phyloP scores from a whole-genome alignment of 2,888 invertebrate species.

The Megaustenia siamemsis region DNA sequence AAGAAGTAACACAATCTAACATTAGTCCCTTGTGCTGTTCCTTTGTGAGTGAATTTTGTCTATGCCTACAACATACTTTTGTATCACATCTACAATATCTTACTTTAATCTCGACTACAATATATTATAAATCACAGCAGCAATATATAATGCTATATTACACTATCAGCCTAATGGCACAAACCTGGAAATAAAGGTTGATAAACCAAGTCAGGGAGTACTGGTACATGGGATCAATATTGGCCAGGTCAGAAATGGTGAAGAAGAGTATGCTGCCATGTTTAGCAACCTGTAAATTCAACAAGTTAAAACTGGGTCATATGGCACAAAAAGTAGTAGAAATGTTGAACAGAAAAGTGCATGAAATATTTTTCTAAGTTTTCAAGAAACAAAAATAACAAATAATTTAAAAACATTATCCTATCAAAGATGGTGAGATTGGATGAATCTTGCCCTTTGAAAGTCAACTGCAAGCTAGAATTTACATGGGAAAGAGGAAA shows the following conservation, averaged over 20 bases:
- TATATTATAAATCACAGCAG: neutral
- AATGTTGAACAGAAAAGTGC: too few species aligned
- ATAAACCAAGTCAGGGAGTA: slow-evolving; percentile 96
- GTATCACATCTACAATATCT: neutral
- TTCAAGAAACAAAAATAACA: too few species aligned
- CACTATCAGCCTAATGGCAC: neutral
- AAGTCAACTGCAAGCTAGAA: too few species aligned
- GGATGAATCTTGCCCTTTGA: too few species aligned
- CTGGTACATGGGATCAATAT: slow-evolving; percentile 96
- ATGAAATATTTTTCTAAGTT: too few species aligned
- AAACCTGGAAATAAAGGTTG: slow-evolving; percentile 81
- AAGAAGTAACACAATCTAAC: too few species aligned
- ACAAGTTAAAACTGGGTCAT: neutral
- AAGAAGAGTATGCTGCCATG: slow-evolving; percentile 88
- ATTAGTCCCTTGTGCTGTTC: too few species aligned
- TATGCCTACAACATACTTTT: too few species aligned
- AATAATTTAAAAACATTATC: too few species aligned
- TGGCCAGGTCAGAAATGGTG: slow-evolving; percentile 92
- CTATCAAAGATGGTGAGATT: too few species aligned
- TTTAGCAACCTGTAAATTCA: slow-evolving; percentile 74
- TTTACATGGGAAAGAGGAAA: too few species aligned
- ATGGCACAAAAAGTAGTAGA: neutral
- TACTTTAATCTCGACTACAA: neutral
- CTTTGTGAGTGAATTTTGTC: too few species aligned
- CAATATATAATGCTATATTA: neutral